Conservation (phyloP, 2,888 invertebrate genomes). For the Charanyca ferruginea region DNA sequence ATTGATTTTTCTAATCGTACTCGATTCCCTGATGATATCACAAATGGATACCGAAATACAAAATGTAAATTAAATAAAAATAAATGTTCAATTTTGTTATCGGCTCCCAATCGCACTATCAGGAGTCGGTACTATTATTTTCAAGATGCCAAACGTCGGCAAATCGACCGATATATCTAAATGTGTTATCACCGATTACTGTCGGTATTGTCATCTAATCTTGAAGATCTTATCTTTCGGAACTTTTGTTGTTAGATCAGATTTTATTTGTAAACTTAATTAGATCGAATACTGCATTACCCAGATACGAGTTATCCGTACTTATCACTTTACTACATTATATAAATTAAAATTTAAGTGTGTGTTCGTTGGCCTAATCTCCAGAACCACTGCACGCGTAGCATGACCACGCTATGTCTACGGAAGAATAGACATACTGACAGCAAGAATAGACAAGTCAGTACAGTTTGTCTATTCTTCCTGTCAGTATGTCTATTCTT, state of each 20-base stretch:
- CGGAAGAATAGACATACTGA: too few species aligned
- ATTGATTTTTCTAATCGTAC: slow-evolving; percentile 60
- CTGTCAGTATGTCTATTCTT: too few species aligned
- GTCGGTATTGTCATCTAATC: slow-evolving; percentile 70
- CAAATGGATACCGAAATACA: slow-evolving; percentile 54
- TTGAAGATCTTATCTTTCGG: slow-evolving; percentile 59
- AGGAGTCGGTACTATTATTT: slow-evolving; percentile 49
- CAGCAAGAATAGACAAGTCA: too few species aligned
- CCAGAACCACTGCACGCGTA: too few species aligned
- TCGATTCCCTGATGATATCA: slow-evolving; percentile 49
- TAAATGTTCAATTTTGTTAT: slow-evolving; percentile 55
- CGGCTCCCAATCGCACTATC: slow-evolving; percentile 39
- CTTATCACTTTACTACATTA: too few species aligned
- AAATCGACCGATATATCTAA: slow-evolving; percentile 46
- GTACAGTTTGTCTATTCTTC: too few species aligned
- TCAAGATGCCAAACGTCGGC: slow-evolving; percentile 31
- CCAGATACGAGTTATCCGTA: slow-evolving; percentile 59
- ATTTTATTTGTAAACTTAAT: slow-evolving; percentile 74
- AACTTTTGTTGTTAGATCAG: slow-evolving; percentile 69
- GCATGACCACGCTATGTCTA: too few species aligned
- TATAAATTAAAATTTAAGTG: too few species aligned
- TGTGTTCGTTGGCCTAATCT: too few species aligned
- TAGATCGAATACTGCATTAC: slow-evolving; percentile 71
- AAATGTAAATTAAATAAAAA: slow-evolving; percentile 57
- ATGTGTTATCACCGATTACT: slow-evolving; percentile 47